A percentile compares a stretch with the other conserved stretches of the same genome.
Conservation (phyloP, 1,140 invertebrate genomes). For the Callitettix versicolor region DNA sequence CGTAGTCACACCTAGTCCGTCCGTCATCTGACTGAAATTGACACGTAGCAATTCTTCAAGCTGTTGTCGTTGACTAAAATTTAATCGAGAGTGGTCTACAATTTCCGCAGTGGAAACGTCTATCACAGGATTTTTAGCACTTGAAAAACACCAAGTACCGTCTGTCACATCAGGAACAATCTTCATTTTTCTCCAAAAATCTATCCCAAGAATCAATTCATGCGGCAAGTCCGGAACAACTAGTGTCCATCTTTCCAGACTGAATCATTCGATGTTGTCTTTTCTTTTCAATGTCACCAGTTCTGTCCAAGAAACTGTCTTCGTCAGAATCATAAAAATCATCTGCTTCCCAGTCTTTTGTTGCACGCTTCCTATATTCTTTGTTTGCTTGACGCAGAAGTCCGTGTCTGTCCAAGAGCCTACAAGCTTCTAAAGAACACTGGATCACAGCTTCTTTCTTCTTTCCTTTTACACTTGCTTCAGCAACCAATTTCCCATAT, state of each 20-base stretch:
- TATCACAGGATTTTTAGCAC: too few relatives aligned
- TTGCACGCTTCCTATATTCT: constrained; percentile 43
- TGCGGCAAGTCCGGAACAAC: too few relatives aligned
- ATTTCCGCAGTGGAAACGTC: too few relatives aligned
- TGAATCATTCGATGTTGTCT: constrained; percentile 63
- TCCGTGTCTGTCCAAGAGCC: constrained; percentile 76
- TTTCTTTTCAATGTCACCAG: constrained; percentile 84
- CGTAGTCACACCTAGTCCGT: too few relatives aligned
- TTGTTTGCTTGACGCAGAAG: constrained; percentile 66
- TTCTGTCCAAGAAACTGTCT: constrained; percentile 90
- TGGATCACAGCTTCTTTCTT: constrained; percentile 91
- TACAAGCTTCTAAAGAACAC: constrained; percentile 88
- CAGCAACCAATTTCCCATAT: constrained; percentile 64
- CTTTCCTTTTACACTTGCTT: constrained; percentile 78
- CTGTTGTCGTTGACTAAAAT: too few relatives aligned
- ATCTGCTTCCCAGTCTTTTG: constrained; percentile 71
- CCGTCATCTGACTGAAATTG: too few relatives aligned
- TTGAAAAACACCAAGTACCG: too few relatives aligned
- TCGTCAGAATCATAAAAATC: constrained; percentile 95
- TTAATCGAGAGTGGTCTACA: too few relatives aligned
- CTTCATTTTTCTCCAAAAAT: too few relatives aligned
- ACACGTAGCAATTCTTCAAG: too few relatives aligned
- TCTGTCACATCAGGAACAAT: too few relatives aligned
- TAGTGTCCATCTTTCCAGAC: constrained; percentile 45
- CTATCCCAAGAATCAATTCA: too few relatives aligned